Evolutionary conservation across 2,113 vertebrate species (phyloP).

Genomic region (Cryptoleucopteryx plumbea): DNA sequence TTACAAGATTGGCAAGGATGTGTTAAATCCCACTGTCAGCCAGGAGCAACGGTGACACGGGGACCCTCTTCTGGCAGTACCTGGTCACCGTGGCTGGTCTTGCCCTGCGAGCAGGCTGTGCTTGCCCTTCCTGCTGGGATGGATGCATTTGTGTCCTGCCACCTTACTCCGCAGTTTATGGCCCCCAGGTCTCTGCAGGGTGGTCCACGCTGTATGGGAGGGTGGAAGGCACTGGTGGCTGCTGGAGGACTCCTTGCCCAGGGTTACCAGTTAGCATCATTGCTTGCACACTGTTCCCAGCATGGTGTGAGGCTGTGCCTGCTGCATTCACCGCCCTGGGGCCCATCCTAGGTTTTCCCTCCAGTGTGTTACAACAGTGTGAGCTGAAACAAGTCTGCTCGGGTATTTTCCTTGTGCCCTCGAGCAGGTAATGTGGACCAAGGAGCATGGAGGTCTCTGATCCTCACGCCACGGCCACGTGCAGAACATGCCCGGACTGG

Average conservation of each 20-base stretch:
- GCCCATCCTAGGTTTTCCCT: background rate
- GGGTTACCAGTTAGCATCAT: background rate
- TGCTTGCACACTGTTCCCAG: background rate
- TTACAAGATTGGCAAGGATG: background rate
- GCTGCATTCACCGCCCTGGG: rapidly evolving
- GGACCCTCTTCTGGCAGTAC: background rate
- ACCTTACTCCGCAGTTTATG: rapidly evolving
- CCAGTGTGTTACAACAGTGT: rapidly evolving
- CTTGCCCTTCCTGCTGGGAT: background rate
- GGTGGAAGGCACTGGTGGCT: background rate
- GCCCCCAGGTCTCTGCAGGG: background rate
- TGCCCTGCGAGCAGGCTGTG: background rate
- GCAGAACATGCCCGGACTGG: background rate
- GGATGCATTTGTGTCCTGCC: background rate
- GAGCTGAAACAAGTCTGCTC: background rate
- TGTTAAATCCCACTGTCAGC: background rate
- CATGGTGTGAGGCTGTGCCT: rapidly evolving
- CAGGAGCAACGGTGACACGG: rapidly evolving
- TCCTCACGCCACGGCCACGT: rapidly evolving
- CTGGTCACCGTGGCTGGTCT: too few relatives aligned
- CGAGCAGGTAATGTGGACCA: background rate
- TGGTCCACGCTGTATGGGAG: rapidly evolving
- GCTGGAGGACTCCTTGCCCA: background rate
- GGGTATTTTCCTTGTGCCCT: background rate
- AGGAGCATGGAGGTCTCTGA: background rate